Conservation (phyloP, 2,888 invertebrate genomes). For the Mantis religiosa region DNA sequence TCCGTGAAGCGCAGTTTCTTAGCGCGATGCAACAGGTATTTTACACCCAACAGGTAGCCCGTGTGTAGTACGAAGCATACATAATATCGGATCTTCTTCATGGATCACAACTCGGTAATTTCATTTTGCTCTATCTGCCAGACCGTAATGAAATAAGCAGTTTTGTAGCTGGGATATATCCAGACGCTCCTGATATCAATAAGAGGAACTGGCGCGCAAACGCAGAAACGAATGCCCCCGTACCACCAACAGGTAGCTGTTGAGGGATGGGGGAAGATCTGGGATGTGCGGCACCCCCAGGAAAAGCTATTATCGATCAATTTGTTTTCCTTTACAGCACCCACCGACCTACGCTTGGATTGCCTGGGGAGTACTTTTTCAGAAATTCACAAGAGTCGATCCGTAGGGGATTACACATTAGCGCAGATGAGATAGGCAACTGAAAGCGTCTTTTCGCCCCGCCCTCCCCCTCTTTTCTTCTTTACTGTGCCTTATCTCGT, state of each 20-base stretch:
- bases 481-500: neutral
- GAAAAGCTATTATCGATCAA: constrained; percentile 13
- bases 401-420: neutral
- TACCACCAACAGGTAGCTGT: neutral
- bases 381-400: neutral
- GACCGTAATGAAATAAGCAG: neutral
- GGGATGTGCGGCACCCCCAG: neutral
- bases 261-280: neutral
- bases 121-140: neutral
- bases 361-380: neutral
- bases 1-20: too few species aligned
- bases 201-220: neutral
- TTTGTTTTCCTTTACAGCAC: neutral
- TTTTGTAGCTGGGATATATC: neutral
- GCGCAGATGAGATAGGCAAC: neutral
- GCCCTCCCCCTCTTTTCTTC: neutral
- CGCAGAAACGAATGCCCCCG: neutral
- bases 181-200: neutral
- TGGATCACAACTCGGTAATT: neutral
- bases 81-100: neutral
- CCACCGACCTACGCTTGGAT: neutral
- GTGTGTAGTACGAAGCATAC: neutral
- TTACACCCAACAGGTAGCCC: neutral
- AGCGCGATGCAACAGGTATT: neutral
- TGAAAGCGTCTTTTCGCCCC: neutral